These are phyloP conservation scores for Oncorhynchus nerka DNA, from an alignment of 2,113 vertebrate species.

Conservation along the genomic window DNA sequence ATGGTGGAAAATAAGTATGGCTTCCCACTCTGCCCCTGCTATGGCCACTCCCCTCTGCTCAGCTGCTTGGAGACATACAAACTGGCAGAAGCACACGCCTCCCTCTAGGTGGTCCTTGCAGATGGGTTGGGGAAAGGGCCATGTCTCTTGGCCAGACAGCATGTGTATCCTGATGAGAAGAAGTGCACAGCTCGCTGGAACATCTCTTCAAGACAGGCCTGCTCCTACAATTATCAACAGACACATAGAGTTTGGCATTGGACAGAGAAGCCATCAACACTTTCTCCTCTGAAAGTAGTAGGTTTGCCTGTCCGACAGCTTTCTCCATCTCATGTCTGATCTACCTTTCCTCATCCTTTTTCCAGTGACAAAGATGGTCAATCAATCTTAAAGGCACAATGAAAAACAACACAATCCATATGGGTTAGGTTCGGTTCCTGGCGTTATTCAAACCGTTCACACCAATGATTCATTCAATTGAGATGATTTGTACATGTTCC, in stretches of 20 bases:
- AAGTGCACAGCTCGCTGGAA: conserved; percentile 48
- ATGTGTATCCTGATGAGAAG: conserved; percentile 57
- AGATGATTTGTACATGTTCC: background rate
- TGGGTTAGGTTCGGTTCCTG: no score
- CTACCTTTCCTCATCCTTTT: conserved; percentile 2
- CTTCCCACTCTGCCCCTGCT: background rate
- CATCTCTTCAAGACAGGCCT: conserved; percentile 19
- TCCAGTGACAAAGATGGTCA: background rate
- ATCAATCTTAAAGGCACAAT: conserved; percentile 11
- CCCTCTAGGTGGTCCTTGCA: conserved; percentile 41
- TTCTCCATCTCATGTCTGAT: conserved; percentile 12
- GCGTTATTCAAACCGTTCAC: no score
- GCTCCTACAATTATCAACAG: conserved; percentile 40
- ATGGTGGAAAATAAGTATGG: no score
- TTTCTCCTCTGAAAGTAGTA: conserved; percentile 34
- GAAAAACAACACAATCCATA: background rate
- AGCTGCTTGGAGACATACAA: conserved; percentile 45
- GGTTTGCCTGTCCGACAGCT: conserved; percentile 30
- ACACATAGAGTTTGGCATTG: conserved; percentile 53
- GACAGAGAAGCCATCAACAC: conserved; percentile 55
- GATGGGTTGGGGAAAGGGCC: conserved; percentile 33
- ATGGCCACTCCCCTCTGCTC: conserved; percentile 13
- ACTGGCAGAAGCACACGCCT: conserved; percentile 66
- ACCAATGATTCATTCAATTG: no score
- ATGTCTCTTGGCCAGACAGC: conserved; percentile 54